Evolutionary conservation across 1,140 invertebrate genomes (phyloP), one percentile per base, ranked within the genome.

Genomic region (Drosophila gunungcola): DNA sequence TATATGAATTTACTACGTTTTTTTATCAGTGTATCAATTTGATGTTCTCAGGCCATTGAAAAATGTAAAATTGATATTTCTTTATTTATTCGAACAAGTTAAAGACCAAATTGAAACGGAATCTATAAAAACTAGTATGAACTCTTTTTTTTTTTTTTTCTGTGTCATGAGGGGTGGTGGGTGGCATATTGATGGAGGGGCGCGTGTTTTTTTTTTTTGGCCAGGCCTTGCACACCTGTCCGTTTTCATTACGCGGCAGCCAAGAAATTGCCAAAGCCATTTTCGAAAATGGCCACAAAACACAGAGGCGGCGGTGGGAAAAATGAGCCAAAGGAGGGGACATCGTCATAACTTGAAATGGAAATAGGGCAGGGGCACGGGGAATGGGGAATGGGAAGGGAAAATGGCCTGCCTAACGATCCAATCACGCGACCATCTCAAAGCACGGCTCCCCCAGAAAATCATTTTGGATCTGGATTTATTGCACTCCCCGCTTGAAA

Each of bases 381-480:
- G n/a, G n/a, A n/a, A n/a, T n/a, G n/a, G 32, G 42, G 25, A 21
- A 0, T 25, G 39, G 25, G 9, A 11, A 29, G 21, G 13, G 6
- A 6, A 29, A 45, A 36, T 38, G 21, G 13, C 3, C 41, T 29
- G 65, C 42, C 39, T 68, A 67, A 62, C 69, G 63, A 81, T 79
- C 77, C 81, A 84, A 85, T 84, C 72, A 80, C 60, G 60, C 72
- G 64, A 73, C 78, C 72, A 80, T 81, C 60, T 51, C 49, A 48
- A 75, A 72, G 68, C 74, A 38, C 46, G 34, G 32, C 57, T 55
- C 61, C 41, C 54, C 69, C 27, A 48, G 45, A 84, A 84, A 84
- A 84, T 86, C 82, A 86, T 81, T 86, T 85, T 51, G 77, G 62
- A 88, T 73, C 82, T 73, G 83, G 82, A 85, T 85, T 85, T 85